Percentiles rank a stretch among this genome's conserved stretches.
These are phyloP conservation scores for Heterochromis multidens DNA, from an alignment of 2,113 vertebrate species.

Conservation along the genomic window DNA sequence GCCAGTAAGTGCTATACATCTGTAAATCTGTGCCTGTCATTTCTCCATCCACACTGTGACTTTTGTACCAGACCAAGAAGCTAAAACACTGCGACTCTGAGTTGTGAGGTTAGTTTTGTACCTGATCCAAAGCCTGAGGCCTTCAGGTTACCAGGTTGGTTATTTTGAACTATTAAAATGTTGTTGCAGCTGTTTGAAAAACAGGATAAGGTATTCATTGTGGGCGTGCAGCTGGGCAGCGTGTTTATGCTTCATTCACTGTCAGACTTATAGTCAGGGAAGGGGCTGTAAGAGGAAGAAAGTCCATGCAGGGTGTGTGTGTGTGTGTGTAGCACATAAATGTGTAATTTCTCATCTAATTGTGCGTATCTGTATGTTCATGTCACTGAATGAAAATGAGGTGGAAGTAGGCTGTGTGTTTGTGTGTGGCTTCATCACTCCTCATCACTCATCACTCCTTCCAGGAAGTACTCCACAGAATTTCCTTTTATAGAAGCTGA, in stretches of 20 bases:
- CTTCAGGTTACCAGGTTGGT: conserved; percentile 17
- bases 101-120: background rate
- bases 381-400: conserved; percentile 34
- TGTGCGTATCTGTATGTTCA: background rate
- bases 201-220: conserved; percentile 63
- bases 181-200: conserved; percentile 57
- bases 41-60: background rate
- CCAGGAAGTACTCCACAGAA: conserved; percentile 74
- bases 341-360: background rate
- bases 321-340: background rate
- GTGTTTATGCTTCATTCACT: conserved; percentile 33
- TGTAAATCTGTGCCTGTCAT: background rate
- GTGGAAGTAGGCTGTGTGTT: background rate
- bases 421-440: conserved; percentile 26
- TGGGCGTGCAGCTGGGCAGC: conserved; percentile 35
- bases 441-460: conserved; percentile 47
- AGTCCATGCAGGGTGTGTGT: background rate
- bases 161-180: conserved; percentile 17
- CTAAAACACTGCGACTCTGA: background rate
- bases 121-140: background rate
- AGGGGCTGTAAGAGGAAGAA: background rate
- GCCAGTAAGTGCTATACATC: background rate
- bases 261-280: conserved; percentile 26
- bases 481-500: conserved; percentile 80
- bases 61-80: background rate